Percentiles rank a stretch among this genome's conserved stretches.
phyloP scores from a whole-genome alignment of 2,797 vertebrate genomes.

The Neopelma chrysocephalum region DNA sequence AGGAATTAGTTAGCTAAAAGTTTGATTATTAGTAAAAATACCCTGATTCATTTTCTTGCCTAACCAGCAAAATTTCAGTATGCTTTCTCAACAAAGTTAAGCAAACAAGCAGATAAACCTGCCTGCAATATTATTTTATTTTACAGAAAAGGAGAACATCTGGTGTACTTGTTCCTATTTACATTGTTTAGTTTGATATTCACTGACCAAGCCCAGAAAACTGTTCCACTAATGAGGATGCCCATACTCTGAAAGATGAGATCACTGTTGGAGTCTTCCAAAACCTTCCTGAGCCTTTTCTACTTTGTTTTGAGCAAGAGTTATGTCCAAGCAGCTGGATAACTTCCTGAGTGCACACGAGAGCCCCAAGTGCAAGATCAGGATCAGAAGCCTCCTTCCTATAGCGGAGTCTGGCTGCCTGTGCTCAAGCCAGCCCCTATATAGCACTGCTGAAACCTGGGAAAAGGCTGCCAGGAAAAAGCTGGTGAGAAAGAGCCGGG shows the following conservation, averaged over 20 bases:
- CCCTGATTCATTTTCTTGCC: background rate
- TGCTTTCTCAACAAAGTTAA: background rate
- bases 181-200: background rate
- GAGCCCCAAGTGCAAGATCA: accelerated
- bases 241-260: background rate
- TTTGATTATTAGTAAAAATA: background rate
- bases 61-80: background rate
- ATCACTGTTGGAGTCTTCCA: background rate
- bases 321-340: background rate
- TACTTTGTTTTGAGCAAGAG: background rate
- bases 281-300: background rate
- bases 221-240: background rate
- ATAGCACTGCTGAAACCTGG: background rate
- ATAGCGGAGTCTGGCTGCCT: background rate
- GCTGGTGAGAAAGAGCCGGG: background rate
- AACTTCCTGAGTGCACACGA: accelerated
- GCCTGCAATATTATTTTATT: background rate
- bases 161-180: background rate
- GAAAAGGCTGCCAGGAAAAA: background rate
- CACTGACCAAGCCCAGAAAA: background rate
- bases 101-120: background rate
- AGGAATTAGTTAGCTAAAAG: background rate
- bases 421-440: background rate
- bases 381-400: background rate
- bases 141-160: background rate